Evolutionary conservation across 2,888 invertebrate species (phyloP), one percentile per base, ranked within the genome.

Genomic region (Hymenopus coronatus): DNA sequence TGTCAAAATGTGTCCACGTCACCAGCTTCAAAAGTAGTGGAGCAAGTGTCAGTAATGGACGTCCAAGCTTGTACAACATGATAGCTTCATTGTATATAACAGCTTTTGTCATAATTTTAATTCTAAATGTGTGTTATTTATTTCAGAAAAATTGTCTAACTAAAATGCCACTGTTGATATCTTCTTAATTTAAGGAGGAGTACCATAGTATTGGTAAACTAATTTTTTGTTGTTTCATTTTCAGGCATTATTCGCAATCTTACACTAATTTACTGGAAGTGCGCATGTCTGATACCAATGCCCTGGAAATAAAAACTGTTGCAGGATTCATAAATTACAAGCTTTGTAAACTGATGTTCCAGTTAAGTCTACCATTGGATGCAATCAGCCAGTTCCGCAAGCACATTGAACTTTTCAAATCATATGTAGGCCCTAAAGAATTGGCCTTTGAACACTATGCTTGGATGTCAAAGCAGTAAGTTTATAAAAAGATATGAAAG

Each of bases 321-420:
- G 98, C 98, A 15, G 98, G 99, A 3, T 98, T 98, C 92, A 96
- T 99, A 70, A 99, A 97, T 93, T 99, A 98, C 92, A 99, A 99
- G 94, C 95, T 99, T 81, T 99, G 99, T 92, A 96, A 97, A 90
- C 94, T 99, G 90, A 96, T 98, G 93, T 99, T 99, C 94, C 95
- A 96, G 91, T 94, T 98, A 91, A 98, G 97, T 93, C 95, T 97
- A 89, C 98, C 99, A 0, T 94, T 98, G 91, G 99, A 99, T 94
- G 97, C 99, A 2, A 98, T 99, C 91, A 96, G 97, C 88, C 99
- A 99, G 93, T 98, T 99, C 92, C 96, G 98, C 91, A 96, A 96
- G 90, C 99, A 99, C 92, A 96, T 98, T 90, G 98, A 99, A 91
- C 96, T 97, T 92, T 99, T 98, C 93, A 97, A 97, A 93, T 95